A percentile compares a stretch with the other conserved stretches of the same genome.
phyloP scores from a whole-genome alignment of 2,888 invertebrate genomes.

The Calameuta idolon region DNA sequence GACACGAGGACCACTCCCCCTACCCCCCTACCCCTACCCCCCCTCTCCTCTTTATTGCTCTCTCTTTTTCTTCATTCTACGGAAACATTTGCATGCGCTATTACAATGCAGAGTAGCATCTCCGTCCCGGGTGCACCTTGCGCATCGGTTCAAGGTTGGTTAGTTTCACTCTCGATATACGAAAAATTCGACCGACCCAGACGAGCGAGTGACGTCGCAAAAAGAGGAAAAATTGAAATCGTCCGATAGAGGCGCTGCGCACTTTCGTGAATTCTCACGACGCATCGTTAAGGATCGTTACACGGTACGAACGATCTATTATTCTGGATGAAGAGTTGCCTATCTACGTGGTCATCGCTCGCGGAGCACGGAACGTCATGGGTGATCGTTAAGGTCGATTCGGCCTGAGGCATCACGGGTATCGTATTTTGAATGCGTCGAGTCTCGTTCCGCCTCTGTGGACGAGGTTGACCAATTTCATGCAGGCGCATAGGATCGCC shows the following conservation, averaged over 20 bases:
- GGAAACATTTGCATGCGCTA: neutral
- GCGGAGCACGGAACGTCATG: neutral
- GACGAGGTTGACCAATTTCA: neutral
- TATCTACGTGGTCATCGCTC: neutral
- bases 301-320: neutral
- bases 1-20: too few species aligned
- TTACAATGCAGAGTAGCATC: neutral
- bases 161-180: neutral
- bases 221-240: neutral
- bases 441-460: neutral
- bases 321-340: neutral
- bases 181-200: neutral
- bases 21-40: fast-evolving
- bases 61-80: neutral
- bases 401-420: neutral
- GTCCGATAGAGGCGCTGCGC: neutral
- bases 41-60: neutral
- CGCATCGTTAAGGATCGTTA: neutral
- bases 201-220: neutral
- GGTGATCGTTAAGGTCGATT: neutral
- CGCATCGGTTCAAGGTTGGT: neutral
- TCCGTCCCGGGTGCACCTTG: neutral
- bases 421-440: neutral
- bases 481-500: neutral
- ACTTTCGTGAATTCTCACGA: neutral